Conservation (phyloP, 1,140 invertebrate species). For the Eriocheir sinensis region DNA sequence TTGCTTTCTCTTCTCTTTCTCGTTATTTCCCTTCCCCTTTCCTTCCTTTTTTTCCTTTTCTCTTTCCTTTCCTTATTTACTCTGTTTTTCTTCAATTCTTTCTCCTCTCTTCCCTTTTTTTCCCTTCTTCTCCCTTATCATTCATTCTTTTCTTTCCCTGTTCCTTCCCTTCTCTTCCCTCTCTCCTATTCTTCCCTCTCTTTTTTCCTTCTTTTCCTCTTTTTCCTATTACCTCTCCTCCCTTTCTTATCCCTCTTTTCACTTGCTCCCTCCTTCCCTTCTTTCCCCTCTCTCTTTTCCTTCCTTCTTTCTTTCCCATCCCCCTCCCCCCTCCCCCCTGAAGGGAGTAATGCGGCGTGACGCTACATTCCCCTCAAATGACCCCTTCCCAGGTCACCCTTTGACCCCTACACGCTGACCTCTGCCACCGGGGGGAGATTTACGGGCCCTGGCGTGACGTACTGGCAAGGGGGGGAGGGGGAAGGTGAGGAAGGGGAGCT, state of each 20-base stretch:
- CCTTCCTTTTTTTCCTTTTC: neutral
- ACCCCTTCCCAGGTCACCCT: neutral
- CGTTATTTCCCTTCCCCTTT: neutral
- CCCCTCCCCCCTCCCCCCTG: no score
- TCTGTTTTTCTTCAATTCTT: no score
- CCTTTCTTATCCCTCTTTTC: neutral
- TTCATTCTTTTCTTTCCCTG: neutral
- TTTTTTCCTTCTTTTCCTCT: neutral
- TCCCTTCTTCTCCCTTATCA: neutral
- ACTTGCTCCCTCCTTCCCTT: neutral
- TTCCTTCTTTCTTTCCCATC: no score
- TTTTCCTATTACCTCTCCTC: neutral
- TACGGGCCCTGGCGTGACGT: neutral
- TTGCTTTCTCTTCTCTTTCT: neutral
- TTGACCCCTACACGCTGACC: neutral
- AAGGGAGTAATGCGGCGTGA: conserved; percentile 39
- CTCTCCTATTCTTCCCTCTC: no score
- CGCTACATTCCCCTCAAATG: conserved; percentile 46
- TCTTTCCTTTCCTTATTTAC: neutral
- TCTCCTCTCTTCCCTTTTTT: neutral
- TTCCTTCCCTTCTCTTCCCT: no score
- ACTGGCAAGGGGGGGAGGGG: neutral
- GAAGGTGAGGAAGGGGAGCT: no score
- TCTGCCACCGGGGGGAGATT: conserved; percentile 26
- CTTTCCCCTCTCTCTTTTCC: neutral